phyloP scores from a whole-genome alignment of 2,888 invertebrate species.

The Parnassius smintheus region DNA sequence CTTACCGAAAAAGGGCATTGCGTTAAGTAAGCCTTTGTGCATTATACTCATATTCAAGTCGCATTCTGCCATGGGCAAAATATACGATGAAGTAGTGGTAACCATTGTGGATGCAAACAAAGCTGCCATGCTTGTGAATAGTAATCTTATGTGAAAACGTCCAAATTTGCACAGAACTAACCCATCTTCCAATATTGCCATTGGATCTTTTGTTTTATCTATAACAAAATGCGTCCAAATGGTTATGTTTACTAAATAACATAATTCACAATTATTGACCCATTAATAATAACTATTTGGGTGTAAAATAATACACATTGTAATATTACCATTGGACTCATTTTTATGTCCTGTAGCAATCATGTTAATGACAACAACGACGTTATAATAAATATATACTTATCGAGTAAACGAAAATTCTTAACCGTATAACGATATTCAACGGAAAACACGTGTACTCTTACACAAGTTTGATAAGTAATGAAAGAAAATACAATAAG shows the following conservation, averaged over 20 bases:
- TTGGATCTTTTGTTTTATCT: constrained; percentile 38
- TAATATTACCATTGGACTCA: constrained; percentile 6
- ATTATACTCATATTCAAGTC: constrained; percentile 52
- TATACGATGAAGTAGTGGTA: constrained; percentile 51
- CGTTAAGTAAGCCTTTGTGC: constrained; percentile 52
- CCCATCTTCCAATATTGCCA: constrained; percentile 53
- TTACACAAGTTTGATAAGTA: neutral
- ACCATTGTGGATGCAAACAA: constrained; percentile 44
- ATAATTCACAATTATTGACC: too few relatives aligned
- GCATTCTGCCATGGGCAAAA: constrained; percentile 55
- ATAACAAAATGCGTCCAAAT: constrained; percentile 5
- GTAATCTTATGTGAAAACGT: constrained; percentile 45
- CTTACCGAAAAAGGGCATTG: constrained; percentile 56
- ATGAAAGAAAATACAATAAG: neutral
- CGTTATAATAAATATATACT: neutral
- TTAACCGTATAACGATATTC: neutral
- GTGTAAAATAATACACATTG: too few relatives aligned
- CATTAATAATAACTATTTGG: too few relatives aligned
- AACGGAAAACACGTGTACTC: constrained; percentile 6
- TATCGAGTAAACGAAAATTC: neutral
- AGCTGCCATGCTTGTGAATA: constrained; percentile 45
- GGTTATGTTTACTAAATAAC: neutral
- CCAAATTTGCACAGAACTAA: constrained; percentile 51
- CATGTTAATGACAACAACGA: constrained; percentile 4
- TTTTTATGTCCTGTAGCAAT: neutral